phyloP scores from a whole-genome alignment of 2,888 invertebrate genomes.

The Epinotia brunnichana region DNA sequence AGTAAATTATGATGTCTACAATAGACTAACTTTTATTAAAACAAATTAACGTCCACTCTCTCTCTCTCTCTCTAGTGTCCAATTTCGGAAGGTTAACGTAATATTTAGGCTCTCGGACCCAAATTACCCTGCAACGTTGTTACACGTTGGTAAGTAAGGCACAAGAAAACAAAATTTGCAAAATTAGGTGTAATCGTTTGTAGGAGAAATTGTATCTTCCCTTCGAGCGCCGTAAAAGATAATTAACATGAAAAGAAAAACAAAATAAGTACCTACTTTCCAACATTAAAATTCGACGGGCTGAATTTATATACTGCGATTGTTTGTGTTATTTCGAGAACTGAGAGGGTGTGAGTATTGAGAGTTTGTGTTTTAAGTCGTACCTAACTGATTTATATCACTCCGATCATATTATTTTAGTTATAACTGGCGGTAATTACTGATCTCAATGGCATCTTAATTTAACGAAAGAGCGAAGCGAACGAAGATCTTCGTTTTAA shows the following conservation, averaged over 20 bases:
- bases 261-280: slow-evolving; percentile 28
- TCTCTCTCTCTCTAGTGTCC: slow-evolving; percentile 8
- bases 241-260: slow-evolving; percentile 35
- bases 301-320: neutral
- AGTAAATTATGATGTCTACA: neutral
- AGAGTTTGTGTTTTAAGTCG: too few species aligned
- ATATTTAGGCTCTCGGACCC: slow-evolving; percentile 28
- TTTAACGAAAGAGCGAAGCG: too few species aligned
- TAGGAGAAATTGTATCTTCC: slow-evolving; percentile 36
- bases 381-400: too few species aligned
- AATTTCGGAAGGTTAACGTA: slow-evolving; percentile 33
- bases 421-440: too few species aligned
- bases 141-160: slow-evolving; percentile 33
- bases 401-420: too few species aligned
- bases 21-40: slow-evolving; percentile 2
- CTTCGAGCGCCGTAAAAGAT: slow-evolving; percentile 37
- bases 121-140: slow-evolving; percentile 32
- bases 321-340: too few species aligned
- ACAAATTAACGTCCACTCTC: neutral
- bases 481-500: too few species aligned
- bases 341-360: too few species aligned
- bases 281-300: slow-evolving; percentile 16
- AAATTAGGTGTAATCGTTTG: slow-evolving; percentile 42
- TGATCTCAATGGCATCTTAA: too few species aligned
- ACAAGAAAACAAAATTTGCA: slow-evolving; percentile 41